Conservation (phyloP, 1,140 invertebrate species). For the Zaprionus ornatus region DNA sequence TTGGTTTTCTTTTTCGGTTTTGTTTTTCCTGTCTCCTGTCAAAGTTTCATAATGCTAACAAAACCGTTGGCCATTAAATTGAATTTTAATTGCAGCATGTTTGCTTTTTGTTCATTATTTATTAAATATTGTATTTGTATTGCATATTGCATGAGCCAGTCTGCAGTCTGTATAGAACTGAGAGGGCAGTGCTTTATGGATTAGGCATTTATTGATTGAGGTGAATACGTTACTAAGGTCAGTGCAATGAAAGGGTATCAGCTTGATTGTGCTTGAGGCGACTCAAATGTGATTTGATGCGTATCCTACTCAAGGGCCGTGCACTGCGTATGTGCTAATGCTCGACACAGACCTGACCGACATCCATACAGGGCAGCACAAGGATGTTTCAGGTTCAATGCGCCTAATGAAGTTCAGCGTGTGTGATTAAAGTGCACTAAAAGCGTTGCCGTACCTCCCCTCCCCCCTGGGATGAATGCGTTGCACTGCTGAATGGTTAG, state of each 20-base stretch:
- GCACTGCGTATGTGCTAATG: neutral
- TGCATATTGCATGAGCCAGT: neutral
- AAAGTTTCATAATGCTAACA: neutral
- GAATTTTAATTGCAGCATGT: slow-evolving; percentile 12
- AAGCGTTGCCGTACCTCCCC: neutral
- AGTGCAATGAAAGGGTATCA: too few relatives aligned
- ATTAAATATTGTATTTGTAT: neutral
- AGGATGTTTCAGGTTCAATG: neutral
- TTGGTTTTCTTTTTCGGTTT: neutral
- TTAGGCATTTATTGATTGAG: neutral
- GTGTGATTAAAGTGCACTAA: slow-evolving; percentile 23
- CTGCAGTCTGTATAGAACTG: neutral
- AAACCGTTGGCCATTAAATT: neutral
- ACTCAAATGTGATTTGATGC: neutral
- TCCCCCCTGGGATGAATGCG: neutral
- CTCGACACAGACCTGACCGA: neutral
- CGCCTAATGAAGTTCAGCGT: slow-evolving; percentile 13
- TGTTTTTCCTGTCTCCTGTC: neutral
- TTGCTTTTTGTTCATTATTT: neutral
- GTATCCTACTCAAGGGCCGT: neutral
- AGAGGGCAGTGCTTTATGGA: too few relatives aligned
- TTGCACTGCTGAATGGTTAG: slow-evolving; percentile 3
- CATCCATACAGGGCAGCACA: neutral
- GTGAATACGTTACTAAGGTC: neutral
- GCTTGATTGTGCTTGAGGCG: too few relatives aligned